Evolutionary conservation across 2,888 invertebrate species (phyloP), one percentile per base, ranked within the genome.

Genomic region (Leuctra nigra): DNA sequence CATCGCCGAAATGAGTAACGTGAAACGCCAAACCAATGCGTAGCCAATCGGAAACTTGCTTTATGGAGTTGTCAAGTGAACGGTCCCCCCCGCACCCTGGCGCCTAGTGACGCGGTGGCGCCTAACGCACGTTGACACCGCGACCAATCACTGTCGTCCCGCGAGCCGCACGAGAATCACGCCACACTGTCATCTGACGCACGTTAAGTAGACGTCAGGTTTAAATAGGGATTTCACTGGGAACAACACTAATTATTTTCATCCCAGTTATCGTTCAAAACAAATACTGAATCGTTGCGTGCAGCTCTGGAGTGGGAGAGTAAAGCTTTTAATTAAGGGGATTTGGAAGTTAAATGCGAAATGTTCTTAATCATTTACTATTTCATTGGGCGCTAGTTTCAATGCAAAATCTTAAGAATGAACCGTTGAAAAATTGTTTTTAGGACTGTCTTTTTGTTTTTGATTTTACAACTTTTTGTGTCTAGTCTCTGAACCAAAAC

Each of bases 61-160:
- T 61, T 61, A 60, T 60, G 60, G 48, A 52, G 54, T 56, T 60
- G 60, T 60, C 60, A 58, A 33, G 41, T 36, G 13, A 44, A 50
- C 50, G 23, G 18, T 22, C 22, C 50, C 50, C 50, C 23, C 39
- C 22, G 22, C 22, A 9, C 29, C 29, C 29, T n/a, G 11, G 11
- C 44, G 18, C 35, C 50, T 11, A 18, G 20, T 20, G 29, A 25
- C 29, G 50, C 18, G 18, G 18, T 18, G 57, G 57, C 58, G 58
- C 52, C 36, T 50, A 33, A 50, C 50, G 35, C 33, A 35, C 33
- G 23, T 33, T 50, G 60, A 60, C 60, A 56, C 24, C 39, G 55
- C 56, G 54, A 60, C 60, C 56, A 58, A 60, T 60, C 60, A 58
- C 58, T 54, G 60, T 56, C 58, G 54, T 13, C 41, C 38, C 13